Evolutionary conservation across 1,140 invertebrate species (phyloP), one percentile per base, ranked within the genome.

Genomic region (Bombus pyrosoma): DNA sequence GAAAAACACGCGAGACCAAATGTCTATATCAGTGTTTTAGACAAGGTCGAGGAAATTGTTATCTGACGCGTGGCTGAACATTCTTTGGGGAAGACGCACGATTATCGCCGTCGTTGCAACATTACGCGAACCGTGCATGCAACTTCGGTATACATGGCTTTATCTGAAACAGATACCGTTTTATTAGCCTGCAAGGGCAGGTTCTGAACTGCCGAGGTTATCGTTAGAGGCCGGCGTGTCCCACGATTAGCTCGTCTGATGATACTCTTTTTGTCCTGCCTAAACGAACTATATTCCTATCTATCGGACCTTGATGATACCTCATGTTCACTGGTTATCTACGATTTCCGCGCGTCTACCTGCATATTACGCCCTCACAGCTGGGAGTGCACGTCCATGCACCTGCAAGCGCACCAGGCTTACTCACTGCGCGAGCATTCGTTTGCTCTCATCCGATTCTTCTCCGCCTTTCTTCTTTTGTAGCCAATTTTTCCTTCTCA

Each of bases 271-370:
- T 86, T 83, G 79, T 83, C 66, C 43, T 41, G 37, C 8, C 39
- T 75, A 83, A 89, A 88, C 79, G 79, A 88, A 89, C 79, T 43
- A 15, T 74, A 76, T 57, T 79, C 83, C 81, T 74, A 75, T 86
- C 84, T 76, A 83, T 89, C 57, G 66, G 39, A 86, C 85, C 87
- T 80, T 86, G 75, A 89, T 89, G 87, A 89, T 89, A 89, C 77
- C 87, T 80, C 57, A 12, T 77, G 78, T 78, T 74, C 72, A 78
- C 86, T 68, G 86, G 76, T 89, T 87, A 87, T 90, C 87, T 83
- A 71, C 88, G 81, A 86, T 81, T 86, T 81, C 80, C 81, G 80
- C n/a, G 64, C 72, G n/a, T 76, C 53, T 83, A 86, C 83, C 71
- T 89, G 76, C 83, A 88, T 76, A 89, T 89, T 89, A 89, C 81